Evolutionary conservation across 2,113 vertebrate genomes (phyloP).

Genomic region (Neotragus moschatus): DNA sequence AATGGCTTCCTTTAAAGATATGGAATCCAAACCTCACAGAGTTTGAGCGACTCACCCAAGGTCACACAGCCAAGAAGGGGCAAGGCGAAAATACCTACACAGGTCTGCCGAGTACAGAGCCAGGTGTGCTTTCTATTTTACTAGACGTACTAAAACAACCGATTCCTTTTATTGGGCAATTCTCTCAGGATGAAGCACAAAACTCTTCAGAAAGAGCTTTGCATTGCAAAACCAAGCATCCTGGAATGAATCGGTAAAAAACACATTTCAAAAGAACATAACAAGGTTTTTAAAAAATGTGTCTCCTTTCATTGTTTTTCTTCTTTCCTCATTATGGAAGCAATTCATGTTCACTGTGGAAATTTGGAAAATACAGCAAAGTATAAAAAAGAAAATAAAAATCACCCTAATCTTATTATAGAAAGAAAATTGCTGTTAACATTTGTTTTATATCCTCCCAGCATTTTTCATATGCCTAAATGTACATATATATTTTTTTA

Average conservation of each 20-base stretch:
- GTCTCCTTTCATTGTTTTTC: constrained; percentile 49
- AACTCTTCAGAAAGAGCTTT: constrained; percentile 50
- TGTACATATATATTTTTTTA: constrained; percentile 27
- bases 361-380: constrained; percentile 58
- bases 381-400: constrained; percentile 64
- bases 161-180: neutral
- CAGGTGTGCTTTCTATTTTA: neutral
- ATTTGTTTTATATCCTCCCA: constrained; percentile 62
- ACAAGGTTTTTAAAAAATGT: constrained; percentile 43
- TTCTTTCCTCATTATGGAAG: constrained; percentile 53
- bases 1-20: neutral
- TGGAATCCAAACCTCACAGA: neutral
- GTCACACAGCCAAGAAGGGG: neutral
- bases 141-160: neutral
- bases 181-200: constrained; percentile 31
- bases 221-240: constrained; percentile 33
- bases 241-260: constrained; percentile 7
- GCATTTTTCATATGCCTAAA: constrained; percentile 48
- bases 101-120: neutral
- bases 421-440: constrained; percentile 58
- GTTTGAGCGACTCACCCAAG: neutral
- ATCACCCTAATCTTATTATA: constrained; percentile 62
- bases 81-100: neutral
- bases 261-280: constrained; percentile 46
- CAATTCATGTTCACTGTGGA: constrained; percentile 55